These are phyloP conservation scores for Megalopta genalis DNA, from an alignment of 1,140 invertebrate species.

Conservation along the genomic window DNA sequence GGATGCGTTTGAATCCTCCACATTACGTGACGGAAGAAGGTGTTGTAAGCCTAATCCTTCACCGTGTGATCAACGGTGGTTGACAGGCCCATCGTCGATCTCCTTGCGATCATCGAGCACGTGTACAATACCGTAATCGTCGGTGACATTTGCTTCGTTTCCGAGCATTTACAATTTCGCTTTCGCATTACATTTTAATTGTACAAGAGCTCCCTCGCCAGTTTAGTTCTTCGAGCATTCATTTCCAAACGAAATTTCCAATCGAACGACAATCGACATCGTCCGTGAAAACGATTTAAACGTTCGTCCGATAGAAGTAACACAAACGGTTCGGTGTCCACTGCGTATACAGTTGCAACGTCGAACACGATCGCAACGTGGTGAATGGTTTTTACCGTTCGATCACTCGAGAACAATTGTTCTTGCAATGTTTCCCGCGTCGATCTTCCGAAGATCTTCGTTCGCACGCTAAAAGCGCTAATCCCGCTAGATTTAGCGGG, in stretches of 20 bases:
- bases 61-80: conserved; percentile 47
- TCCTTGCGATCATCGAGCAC: conserved; percentile 1
- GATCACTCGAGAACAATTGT: not conserved
- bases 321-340: no score
- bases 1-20: conserved; percentile 78
- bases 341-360: not conserved
- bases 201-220: not conserved
- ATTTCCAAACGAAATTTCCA: not conserved
- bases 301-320: not conserved
- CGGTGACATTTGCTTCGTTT: not conserved
- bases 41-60: conserved; percentile 58
- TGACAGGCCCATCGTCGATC: conserved; percentile 32
- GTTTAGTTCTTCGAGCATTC: not conserved
- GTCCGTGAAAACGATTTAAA: not conserved
- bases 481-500: not conserved
- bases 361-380: not conserved
- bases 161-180: not conserved
- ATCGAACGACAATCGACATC: not conserved
- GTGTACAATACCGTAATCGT: not conserved
- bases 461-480: not conserved
- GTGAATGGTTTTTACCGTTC: not conserved
- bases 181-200: not conserved
- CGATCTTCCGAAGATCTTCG: not conserved
- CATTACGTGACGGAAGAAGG: conserved; percentile 68
- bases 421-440: not conserved